phyloP scores from a whole-genome alignment of 2,888 invertebrate genomes.

The Pasiphila rectangulata region DNA sequence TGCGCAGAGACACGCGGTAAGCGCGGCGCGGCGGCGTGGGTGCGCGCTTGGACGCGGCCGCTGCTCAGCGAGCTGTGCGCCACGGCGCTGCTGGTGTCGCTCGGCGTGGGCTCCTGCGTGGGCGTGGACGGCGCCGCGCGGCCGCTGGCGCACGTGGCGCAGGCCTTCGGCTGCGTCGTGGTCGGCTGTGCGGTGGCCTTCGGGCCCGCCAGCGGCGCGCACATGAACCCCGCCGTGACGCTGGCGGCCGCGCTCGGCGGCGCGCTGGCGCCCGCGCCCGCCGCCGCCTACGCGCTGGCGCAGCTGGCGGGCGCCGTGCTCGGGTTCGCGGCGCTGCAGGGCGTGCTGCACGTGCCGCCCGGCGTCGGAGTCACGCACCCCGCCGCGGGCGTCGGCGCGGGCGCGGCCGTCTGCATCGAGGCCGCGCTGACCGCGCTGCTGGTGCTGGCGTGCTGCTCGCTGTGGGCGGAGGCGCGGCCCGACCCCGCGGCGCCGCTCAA shows the following conservation, averaged over 20 bases:
- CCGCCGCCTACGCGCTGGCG: slow-evolving; percentile 50
- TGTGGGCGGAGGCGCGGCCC: slow-evolving; percentile 54
- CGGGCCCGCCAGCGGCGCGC: slow-evolving; percentile 88
- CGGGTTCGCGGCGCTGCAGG: slow-evolving; percentile 51
- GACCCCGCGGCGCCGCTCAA: slow-evolving; percentile 61
- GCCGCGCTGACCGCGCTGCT: slow-evolving; percentile 54
- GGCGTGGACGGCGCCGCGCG: slow-evolving; percentile 21
- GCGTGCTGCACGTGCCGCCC: slow-evolving; percentile 21
- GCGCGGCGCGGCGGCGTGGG: slow-evolving; percentile 41
- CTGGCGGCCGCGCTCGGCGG: slow-evolving; percentile 82
- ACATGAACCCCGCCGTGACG: slow-evolving; percentile 90
- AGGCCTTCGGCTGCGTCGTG: slow-evolving; percentile 65
- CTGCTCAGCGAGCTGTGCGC: slow-evolving; percentile 56
- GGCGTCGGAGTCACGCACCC: slow-evolving; percentile 40
- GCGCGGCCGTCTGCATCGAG: slow-evolving; percentile 44
- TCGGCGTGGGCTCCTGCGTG: slow-evolving; percentile 52
- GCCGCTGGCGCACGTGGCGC: slow-evolving; percentile 57
- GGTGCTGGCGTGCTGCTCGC: slow-evolving; percentile 52
- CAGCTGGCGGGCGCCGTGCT: slow-evolving; percentile 55
- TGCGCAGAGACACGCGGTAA: neutral
- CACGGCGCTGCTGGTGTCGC: slow-evolving; percentile 65
- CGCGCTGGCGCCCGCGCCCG: slow-evolving; percentile 57
- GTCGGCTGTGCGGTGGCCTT: slow-evolving; percentile 65
- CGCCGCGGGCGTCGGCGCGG: slow-evolving; percentile 34
- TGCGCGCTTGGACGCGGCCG: slow-evolving; percentile 61